Evolutionary conservation across 2,113 vertebrate species (phyloP), one percentile per base, ranked within the genome.

Genomic region (Arenaria interpres): DNA sequence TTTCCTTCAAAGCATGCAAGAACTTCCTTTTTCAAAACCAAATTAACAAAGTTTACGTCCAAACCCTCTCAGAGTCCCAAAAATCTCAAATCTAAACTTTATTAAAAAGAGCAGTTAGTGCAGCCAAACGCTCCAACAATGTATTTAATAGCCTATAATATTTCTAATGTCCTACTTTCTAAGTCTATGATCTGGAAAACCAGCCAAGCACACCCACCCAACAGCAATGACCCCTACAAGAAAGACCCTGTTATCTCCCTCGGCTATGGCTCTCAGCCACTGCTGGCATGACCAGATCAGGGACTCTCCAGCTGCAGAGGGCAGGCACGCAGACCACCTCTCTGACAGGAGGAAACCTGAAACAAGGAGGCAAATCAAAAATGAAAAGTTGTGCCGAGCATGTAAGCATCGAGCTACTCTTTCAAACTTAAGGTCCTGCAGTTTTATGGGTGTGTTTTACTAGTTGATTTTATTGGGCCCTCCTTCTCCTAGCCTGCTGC

Each of bases 21-120:
- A 82, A 97, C 95, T 96, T 97, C 96, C 95, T 93, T 97, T 90
- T 96, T 97, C 93, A 96, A 96, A 97, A 96, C 43, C 71, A 96
- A 93, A 95, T 87, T 66, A 93, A 90, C 57, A 94, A 97, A 97
- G 95, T 97, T 95, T 95, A 97, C 35, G n/a, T 96, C 94, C 87
- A 97, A 97, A 96, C 66, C 64, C 64, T 82, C 74, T 87, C 88
- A 91, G 87, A 91, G 82, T 90, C 96, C 84, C 82, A 75, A 97
- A 97, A 98, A 91, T 91, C 87, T 84, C 92, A 68, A 95, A 96
- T 87, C 73, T 86, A 56, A 97, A 96, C 94, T 81, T 84, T 96
- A 96, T 94, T 97, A 91, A 95, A 95, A 96, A 87, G 27, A 86
- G 45, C 86, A 84, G 46, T 67, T 74, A 86, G 23, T 66, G 7